Percentiles rank a stretch among this genome's conserved stretches.
phyloP scores from a whole-genome alignment of 2,888 invertebrate genomes.

The Conus canariensis region DNA sequence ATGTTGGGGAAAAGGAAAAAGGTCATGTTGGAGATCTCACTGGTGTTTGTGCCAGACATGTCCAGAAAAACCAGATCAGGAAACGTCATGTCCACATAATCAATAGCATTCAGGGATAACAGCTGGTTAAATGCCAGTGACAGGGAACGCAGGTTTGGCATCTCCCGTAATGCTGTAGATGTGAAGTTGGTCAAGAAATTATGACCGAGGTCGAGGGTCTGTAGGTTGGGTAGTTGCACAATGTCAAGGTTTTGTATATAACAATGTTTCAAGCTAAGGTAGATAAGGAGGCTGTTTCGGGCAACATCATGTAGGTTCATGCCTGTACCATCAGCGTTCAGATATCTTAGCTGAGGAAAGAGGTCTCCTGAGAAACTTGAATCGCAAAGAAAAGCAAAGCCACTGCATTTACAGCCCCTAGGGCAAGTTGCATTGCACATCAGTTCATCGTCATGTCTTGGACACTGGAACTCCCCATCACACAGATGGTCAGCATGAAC shows the following conservation, averaged over 20 bases:
- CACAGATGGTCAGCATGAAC: slow-evolving; percentile 27
- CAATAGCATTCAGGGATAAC: neutral
- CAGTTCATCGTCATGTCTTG: slow-evolving; percentile 20
- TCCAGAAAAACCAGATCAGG: slow-evolving; percentile 15
- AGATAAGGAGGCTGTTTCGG: neutral
- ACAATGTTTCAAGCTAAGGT: neutral
- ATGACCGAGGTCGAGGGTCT: slow-evolving; percentile 12
- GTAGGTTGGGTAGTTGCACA: neutral
- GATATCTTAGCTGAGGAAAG: slow-evolving; percentile 1
- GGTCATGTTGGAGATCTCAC: neutral
- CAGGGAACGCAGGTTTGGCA: slow-evolving; percentile 17
- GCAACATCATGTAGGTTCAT: neutral
- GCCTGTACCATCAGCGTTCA: slow-evolving; percentile 8
- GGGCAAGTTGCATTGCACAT: slow-evolving; percentile 19
- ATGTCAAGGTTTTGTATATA: neutral
- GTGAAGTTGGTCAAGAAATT: neutral
- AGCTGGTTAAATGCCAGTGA: slow-evolving; percentile 19
- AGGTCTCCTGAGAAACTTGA: neutral
- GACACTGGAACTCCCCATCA: slow-evolving; percentile 18
- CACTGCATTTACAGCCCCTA: neutral
- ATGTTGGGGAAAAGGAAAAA: slow-evolving; percentile 21
- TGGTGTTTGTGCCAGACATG: neutral
- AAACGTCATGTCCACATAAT: neutral
- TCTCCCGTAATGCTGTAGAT: neutral
- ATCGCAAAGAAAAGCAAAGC: slow-evolving; percentile 1